Evolutionary conservation across 1,140 invertebrate genomes (phyloP), one percentile per base, ranked within the genome.

Genomic region (Lethrus apterus): DNA sequence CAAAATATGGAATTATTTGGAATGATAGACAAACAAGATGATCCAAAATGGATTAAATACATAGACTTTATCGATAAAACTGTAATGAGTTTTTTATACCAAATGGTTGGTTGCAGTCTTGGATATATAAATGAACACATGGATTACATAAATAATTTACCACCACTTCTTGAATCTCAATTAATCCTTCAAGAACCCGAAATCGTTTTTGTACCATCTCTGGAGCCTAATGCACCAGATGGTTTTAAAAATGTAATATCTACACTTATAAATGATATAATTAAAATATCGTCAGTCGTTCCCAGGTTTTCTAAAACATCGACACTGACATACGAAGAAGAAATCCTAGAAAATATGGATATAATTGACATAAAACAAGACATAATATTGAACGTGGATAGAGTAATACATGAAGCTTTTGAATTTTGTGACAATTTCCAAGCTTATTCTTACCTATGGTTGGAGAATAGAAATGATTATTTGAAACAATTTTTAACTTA

Each of bases 401-500:
- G 77, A 59, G 83, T 84, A 1, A 75, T 86, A 46, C 78, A 84
- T 55, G 81, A 86, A 57, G 81, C 81, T 0, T 81, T 76, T 23
- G 77, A 84, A 19, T 86, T 83, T 62, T 84, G 83, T 57, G 77
- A 78, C 30, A 78, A 77, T 35, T 86, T 85, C 47, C 83, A 86
- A 70, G 79, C 76, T 4, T 90, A 89, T 59, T 80, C 86, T 0
- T 94, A 93, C 67, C 72, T 95, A n/a, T 96, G 92, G 92, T 69
- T 91, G 21, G 89, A 94, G 64, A 89, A 94, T 70, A 73, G 90
- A 43, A 77, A 86, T 54, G 78, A 83, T 38, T 84, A 88, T 52
- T 86, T 95, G 84, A 77, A 89, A 52, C 86, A 93, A 67, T 95
- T 96, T 69, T 69, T 96, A 20, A 80, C 83, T 19, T 96, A 93